Conservation (phyloP, 2,113 vertebrate species). For the Paracanthobrama guichenoti region DNA sequence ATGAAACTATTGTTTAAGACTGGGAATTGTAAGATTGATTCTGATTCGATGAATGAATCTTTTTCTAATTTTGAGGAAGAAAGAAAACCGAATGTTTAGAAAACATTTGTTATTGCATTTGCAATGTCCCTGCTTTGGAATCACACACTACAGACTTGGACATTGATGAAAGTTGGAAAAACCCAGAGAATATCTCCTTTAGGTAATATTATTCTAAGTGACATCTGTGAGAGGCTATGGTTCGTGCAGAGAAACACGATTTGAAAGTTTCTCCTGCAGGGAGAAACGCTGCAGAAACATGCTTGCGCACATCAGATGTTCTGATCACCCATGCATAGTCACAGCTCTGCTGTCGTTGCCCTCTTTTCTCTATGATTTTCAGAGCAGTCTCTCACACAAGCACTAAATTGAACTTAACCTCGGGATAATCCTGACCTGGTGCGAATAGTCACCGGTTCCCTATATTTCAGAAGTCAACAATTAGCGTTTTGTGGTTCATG, state of each 20-base stretch:
- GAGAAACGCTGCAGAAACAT: conserved; percentile 16
- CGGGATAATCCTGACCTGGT: conserved; percentile 20
- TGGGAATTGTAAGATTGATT: background rate
- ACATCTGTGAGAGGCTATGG: conserved; percentile 3
- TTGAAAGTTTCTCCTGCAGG: conserved; percentile 33
- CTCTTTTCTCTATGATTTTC: conserved; percentile 16
- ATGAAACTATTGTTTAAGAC: background rate
- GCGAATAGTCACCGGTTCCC: background rate
- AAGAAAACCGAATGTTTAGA: background rate
- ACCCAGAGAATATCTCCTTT: conserved; percentile 1
- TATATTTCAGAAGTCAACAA: background rate
- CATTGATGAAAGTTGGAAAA: conserved; percentile 13
- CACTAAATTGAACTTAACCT: conserved; percentile 28
- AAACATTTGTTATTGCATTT: background rate
- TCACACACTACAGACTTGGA: conserved; percentile 2
- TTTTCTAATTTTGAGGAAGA: background rate
- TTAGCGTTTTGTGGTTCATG: background rate
- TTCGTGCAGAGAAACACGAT: background rate
- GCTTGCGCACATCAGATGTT: conserved; percentile 25
- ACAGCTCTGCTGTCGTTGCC: conserved; percentile 5
- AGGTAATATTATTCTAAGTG: conserved; percentile 9
- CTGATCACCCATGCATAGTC: conserved; percentile 35
- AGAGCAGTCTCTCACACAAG: conserved; percentile 7
- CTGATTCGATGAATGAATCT: background rate
- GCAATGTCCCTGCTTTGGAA: background rate